Conservation (phyloP, 2,113 vertebrate genomes). For the Gallinago undulata region DNA sequence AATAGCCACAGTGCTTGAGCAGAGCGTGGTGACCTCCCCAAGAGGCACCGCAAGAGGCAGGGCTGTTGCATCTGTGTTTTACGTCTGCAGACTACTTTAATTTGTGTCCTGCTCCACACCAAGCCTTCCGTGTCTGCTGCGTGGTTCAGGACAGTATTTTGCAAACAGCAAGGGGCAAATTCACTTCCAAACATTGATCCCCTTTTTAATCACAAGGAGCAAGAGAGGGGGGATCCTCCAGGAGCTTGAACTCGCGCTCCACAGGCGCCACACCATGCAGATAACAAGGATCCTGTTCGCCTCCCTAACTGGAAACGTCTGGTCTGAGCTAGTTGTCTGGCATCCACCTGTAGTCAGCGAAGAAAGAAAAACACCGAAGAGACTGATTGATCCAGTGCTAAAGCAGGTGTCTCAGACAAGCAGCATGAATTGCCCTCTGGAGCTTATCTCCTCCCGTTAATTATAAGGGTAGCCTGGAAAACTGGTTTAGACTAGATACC, state of each 20-base stretch:
- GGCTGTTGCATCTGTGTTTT: neutral
- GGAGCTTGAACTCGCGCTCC: neutral
- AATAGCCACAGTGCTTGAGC: neutral
- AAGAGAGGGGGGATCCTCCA: neutral
- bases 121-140: neutral
- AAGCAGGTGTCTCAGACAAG: slow-evolving; percentile 30
- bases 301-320: neutral
- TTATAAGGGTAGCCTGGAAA: slow-evolving; percentile 34
- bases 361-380: slow-evolving; percentile 21
- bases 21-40: neutral
- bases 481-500: slow-evolving; percentile 35
- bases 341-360: neutral
- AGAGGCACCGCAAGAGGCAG: neutral
- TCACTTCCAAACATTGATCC: neutral
- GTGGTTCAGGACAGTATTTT: neutral
- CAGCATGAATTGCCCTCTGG: slow-evolving; percentile 47
- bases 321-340: neutral
- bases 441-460: slow-evolving; percentile 44
- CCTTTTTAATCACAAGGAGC: slow-evolving; percentile 2
- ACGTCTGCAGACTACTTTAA: neutral
- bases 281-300: slow-evolving; percentile 12
- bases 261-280: neutral
- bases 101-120: neutral
- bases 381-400: slow-evolving; percentile 16
- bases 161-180: slow-evolving; percentile 9